A percentile compares a stretch with the other conserved stretches of the same genome.
Evolutionary conservation across 2,113 vertebrate species (phyloP).

Genomic region (Eolophus roseicapilla): DNA sequence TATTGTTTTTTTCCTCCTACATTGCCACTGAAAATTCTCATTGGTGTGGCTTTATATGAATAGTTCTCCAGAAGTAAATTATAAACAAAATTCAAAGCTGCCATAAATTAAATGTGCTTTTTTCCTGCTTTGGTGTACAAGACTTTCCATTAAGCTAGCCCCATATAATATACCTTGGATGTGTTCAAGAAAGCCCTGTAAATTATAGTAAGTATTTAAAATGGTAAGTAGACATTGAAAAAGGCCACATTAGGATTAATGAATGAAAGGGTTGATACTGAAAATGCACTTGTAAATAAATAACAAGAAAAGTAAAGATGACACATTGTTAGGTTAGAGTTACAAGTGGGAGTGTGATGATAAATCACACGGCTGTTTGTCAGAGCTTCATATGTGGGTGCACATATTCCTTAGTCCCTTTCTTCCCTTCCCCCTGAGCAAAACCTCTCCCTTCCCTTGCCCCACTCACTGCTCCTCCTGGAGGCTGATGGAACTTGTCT

Average conservation of each 20-base stretch:
- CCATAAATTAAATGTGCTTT: slow-evolving; percentile 79
- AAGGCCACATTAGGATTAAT: slow-evolving; percentile 86
- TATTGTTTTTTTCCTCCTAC: slow-evolving; percentile 60
- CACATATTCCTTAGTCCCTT: not conserved
- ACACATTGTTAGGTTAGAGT: slow-evolving; percentile 78
- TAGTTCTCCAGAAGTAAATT: slow-evolving; percentile 77
- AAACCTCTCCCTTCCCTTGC: not conserved
- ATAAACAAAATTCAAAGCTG: slow-evolving; percentile 79
- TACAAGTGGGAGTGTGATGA: slow-evolving; percentile 68
- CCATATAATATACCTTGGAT: slow-evolving; percentile 84
- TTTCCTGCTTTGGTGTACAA: slow-evolving; percentile 75
- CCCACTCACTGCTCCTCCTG: fast-evolving
- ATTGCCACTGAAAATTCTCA: slow-evolving; percentile 69
- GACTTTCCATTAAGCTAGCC: slow-evolving; percentile 84
- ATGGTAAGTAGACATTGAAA: slow-evolving; percentile 83
- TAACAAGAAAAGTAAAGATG: slow-evolving; percentile 78
- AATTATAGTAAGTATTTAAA: slow-evolving; percentile 85
- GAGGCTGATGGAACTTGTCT: not conserved
- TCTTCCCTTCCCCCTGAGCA: not conserved
- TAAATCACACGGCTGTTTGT: slow-evolving; percentile 69
- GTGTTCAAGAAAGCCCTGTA: slow-evolving; percentile 81
- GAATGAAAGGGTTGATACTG: slow-evolving; percentile 80
- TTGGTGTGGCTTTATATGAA: slow-evolving; percentile 71
- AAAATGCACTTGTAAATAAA: slow-evolving; percentile 84
- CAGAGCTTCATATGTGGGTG: slow-evolving; percentile 29